These are phyloP conservation scores for Cynocephalus volans DNA, from an alignment of 2,113 vertebrate genomes.

Conservation along the genomic window DNA sequence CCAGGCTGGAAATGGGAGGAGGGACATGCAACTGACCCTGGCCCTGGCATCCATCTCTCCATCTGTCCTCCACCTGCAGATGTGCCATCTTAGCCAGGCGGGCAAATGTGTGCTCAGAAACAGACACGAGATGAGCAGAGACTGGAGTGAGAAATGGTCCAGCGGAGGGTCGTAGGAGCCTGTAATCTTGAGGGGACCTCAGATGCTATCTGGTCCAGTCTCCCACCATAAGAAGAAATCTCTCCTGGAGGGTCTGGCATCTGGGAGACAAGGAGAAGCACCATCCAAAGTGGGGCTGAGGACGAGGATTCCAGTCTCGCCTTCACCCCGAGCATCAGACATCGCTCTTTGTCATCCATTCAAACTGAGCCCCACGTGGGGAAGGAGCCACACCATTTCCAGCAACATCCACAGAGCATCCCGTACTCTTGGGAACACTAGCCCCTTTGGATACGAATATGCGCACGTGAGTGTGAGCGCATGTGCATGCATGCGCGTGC, in stretches of 20 bases:
- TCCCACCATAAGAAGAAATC: neutral
- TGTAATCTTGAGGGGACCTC: neutral
- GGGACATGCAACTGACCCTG: neutral
- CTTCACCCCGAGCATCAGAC: neutral
- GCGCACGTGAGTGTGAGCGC: conserved; percentile 4
- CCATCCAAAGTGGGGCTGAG: too few species aligned
- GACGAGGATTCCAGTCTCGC: neutral
- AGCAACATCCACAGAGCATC: conserved; percentile 70
- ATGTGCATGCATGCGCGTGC: neutral
- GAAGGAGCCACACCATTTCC: neutral
- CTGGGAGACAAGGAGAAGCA: neutral
- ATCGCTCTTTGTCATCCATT: conserved; percentile 39
- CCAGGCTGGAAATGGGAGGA: neutral
- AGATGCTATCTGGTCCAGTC: neutral
- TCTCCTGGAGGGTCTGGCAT: neutral
- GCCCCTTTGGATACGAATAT: conserved; percentile 29
- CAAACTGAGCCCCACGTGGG: neutral
- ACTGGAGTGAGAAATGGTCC: neutral
- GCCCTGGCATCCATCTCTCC: conserved; percentile 8
- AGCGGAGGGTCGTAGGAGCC: neutral
- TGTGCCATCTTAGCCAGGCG: neutral
- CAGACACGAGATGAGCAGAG: neutral
- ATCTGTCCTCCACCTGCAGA: neutral
- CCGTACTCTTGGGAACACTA: conserved; percentile 74
- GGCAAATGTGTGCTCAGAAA: neutral